Conservation (phyloP, 2,888 invertebrate species). For the Meghimatium bilineatum region DNA sequence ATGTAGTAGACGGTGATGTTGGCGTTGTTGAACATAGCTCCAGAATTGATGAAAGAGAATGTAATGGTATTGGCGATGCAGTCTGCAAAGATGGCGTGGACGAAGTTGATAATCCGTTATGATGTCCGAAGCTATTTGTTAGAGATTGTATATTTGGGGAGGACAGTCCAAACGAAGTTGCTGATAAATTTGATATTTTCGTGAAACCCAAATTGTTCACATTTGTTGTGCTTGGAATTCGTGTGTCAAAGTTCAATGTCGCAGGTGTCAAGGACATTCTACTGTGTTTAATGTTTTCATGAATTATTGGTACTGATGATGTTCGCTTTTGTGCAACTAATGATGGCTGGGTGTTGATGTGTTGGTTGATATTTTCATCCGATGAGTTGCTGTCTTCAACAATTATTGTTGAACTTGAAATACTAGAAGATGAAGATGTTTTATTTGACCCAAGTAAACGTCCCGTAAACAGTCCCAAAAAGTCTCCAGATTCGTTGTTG, state of each 20-base stretch:
- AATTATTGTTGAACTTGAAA: slow-evolving; percentile 9
- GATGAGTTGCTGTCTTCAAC: slow-evolving; percentile 37
- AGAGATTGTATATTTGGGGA: slow-evolving; percentile 6
- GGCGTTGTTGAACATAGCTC: slow-evolving; percentile 9
- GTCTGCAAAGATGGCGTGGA: slow-evolving; percentile 13
- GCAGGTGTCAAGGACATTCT: background rate
- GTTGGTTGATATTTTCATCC: slow-evolving; percentile 25
- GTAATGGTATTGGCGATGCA: slow-evolving; percentile 28
- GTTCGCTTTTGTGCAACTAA: slow-evolving; percentile 17
- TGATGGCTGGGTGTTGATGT: background rate
- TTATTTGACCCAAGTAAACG: background rate
- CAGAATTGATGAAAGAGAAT: slow-evolving; percentile 26
- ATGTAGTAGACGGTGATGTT: background rate
- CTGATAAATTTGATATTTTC: slow-evolving; percentile 19
- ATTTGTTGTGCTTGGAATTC: slow-evolving; percentile 1
- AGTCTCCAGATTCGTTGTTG: background rate
- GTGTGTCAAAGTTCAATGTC: slow-evolving; percentile 6
- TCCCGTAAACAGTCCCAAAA: slow-evolving; percentile 36
- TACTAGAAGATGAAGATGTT: background rate
- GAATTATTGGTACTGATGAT: slow-evolving; percentile 1
- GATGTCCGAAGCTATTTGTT: slow-evolving; percentile 10
- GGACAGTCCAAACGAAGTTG: background rate
- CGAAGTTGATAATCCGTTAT: background rate
- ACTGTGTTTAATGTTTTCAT: background rate
- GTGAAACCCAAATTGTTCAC: slow-evolving; percentile 1